phyloP scores from a whole-genome alignment of 2,113 vertebrate genomes.

The Stictonetta naevosa region DNA sequence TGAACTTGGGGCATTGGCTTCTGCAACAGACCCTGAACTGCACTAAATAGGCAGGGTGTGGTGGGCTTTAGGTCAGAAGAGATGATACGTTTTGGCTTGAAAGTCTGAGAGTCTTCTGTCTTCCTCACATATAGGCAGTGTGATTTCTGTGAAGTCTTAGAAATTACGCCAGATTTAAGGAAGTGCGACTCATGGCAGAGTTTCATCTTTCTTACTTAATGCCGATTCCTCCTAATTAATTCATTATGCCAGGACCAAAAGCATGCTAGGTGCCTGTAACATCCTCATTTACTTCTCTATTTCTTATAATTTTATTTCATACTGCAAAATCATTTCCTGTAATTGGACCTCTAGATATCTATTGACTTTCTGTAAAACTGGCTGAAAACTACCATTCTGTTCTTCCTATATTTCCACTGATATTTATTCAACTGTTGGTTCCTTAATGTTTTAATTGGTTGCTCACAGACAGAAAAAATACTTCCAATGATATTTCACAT shows the following conservation, averaged over 20 bases:
- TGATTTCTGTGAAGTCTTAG: slow-evolving; percentile 9
- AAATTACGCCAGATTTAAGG: slow-evolving; percentile 36
- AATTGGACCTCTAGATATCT: slow-evolving; percentile 52
- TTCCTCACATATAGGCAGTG: not conserved
- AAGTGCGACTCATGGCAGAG: slow-evolving; percentile 9
- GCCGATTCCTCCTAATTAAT: slow-evolving; percentile 23
- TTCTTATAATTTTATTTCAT: slow-evolving; percentile 38
- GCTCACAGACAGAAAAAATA: slow-evolving; percentile 11
- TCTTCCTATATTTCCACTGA: slow-evolving; percentile 9
- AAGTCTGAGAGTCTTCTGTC: not conserved
- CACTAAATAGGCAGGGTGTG: not conserved
- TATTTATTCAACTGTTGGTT: slow-evolving; percentile 40
- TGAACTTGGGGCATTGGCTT: not conserved
- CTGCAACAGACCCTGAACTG: accelerated
- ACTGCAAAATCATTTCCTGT: slow-evolving; percentile 53
- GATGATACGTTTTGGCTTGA: not conserved
- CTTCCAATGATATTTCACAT: not conserved
- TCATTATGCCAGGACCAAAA: slow-evolving; percentile 30
- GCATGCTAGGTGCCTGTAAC: slow-evolving; percentile 23
- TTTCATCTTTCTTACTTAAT: slow-evolving; percentile 24
- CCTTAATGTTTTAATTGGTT: slow-evolving; percentile 52
- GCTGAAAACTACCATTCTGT: not conserved
- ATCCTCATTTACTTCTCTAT: slow-evolving; percentile 38
- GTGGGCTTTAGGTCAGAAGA: not conserved
- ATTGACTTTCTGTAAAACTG: slow-evolving; percentile 35